phyloP scores from a whole-genome alignment of 2,113 vertebrate species.

The Zosterops japonicus region DNA sequence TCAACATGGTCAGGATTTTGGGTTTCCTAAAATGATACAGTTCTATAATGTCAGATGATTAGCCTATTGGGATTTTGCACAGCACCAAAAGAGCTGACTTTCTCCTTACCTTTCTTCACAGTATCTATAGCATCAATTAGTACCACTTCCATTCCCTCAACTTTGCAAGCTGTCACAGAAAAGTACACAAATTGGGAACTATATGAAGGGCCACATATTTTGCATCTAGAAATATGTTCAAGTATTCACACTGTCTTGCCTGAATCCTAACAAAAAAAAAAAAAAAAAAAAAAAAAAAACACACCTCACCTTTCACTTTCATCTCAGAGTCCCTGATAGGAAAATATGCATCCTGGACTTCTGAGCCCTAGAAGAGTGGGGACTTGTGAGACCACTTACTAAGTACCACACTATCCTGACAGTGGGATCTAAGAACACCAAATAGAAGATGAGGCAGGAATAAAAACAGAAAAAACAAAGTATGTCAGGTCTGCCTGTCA shows the following conservation, averaged over 20 bases:
- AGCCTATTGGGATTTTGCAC: neutral
- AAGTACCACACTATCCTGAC: neutral
- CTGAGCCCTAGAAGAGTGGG: neutral
- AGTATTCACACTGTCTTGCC: neutral
- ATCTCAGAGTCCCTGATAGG: neutral
- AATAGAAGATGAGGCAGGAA: neutral
- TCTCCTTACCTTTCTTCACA: neutral
- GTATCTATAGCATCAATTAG: neutral
- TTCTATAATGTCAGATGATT: neutral
- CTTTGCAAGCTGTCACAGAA: neutral
- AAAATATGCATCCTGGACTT: neutral
- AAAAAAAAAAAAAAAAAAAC: neutral
- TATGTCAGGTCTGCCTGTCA: constrained; percentile 11
- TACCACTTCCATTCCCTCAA: neutral
- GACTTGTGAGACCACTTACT: neutral
- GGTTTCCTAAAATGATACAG: neutral
- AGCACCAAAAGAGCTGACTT: neutral
- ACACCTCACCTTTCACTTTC: neutral
- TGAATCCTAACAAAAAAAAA: neutral
- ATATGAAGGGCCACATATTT: neutral
- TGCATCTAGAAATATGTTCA: neutral
- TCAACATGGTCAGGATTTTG: neutral
- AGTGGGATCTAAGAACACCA: neutral
- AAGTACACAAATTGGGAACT: neutral
- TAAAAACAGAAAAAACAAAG: neutral